Conservation (phyloP, 2,888 invertebrate species). For the Leuctra nigra region DNA sequence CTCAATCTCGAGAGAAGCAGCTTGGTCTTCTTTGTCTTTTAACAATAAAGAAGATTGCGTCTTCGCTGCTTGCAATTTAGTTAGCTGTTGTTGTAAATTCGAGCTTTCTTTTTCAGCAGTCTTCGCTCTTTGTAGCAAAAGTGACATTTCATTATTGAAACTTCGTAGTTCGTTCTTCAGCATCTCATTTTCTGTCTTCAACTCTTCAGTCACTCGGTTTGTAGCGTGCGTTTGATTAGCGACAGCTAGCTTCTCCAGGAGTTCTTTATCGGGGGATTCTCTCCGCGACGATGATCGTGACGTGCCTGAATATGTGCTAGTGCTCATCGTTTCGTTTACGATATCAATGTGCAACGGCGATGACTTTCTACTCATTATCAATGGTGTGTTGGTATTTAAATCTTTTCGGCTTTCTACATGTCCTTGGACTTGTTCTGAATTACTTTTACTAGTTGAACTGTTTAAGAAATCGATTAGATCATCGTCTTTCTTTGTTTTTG, state of each 20-base stretch:
- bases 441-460: constrained; percentile 28
- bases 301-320: neutral
- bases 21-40: constrained; percentile 15
- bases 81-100: constrained; percentile 16
- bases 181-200: constrained; percentile 34
- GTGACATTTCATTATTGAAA: constrained; percentile 46
- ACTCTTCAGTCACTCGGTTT: constrained; percentile 1
- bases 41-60: neutral
- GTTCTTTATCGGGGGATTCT: constrained; percentile 7
- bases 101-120: constrained; percentile 39
- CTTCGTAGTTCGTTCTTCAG: constrained; percentile 46
- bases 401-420: neutral
- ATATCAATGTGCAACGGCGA: neutral
- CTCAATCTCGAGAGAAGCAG: constrained; percentile 15
- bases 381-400: neutral
- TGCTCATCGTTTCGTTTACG: neutral
- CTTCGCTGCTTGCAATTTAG: constrained; percentile 16
- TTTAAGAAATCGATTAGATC: constrained; percentile 32
- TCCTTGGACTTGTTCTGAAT: neutral
- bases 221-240: neutral
- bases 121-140: constrained; percentile 43
- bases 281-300: constrained; percentile 12
- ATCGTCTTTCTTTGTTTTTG: constrained; percentile 27
- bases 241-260: neutral
- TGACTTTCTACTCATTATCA: neutral